phyloP scores from a whole-genome alignment of 1,140 invertebrate species.

The Caenorhabditis brenneri region DNA sequence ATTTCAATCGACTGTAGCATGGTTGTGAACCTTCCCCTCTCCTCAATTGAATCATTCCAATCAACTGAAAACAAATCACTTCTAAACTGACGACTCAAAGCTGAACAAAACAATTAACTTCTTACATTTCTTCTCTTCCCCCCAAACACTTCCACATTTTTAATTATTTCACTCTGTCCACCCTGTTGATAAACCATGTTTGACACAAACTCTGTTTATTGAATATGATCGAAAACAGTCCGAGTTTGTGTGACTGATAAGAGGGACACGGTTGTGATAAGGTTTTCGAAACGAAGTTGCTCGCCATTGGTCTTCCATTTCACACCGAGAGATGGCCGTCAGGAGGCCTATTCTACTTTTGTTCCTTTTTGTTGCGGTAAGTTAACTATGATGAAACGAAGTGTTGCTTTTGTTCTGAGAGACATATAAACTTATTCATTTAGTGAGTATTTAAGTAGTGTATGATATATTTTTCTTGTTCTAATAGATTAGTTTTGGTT shows the following conservation, averaged over 20 bases:
- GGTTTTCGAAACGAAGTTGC: not conserved
- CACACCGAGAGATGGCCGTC: conserved; percentile 24
- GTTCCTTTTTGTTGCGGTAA: not conserved
- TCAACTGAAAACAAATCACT: conserved; percentile 8
- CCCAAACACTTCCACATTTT: not conserved
- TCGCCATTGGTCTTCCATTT: conserved; percentile 29
- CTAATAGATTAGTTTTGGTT: too few relatives aligned
- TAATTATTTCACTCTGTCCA: not conserved
- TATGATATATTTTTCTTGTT: too few relatives aligned
- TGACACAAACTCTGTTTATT: conserved; percentile 31
- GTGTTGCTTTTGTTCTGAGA: too few relatives aligned
- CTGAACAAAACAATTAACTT: not conserved
- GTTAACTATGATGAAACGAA: not conserved
- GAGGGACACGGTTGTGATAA: not conserved
- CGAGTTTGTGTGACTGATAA: conserved; percentile 28
- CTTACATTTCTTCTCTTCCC: not conserved
- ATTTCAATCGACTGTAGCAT: conserved; percentile 18
- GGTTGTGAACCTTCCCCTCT: too few relatives aligned
- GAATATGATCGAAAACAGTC: conserved; percentile 23
- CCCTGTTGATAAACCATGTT: conserved; percentile 1
- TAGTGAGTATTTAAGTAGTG: too few relatives aligned
- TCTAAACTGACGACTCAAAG: conserved; percentile 13
- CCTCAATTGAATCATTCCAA: not conserved
- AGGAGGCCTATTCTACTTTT: not conserved
- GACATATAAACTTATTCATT: too few relatives aligned